phyloP scores from a whole-genome alignment of 2,888 invertebrate genomes.

The Arge pagana region DNA sequence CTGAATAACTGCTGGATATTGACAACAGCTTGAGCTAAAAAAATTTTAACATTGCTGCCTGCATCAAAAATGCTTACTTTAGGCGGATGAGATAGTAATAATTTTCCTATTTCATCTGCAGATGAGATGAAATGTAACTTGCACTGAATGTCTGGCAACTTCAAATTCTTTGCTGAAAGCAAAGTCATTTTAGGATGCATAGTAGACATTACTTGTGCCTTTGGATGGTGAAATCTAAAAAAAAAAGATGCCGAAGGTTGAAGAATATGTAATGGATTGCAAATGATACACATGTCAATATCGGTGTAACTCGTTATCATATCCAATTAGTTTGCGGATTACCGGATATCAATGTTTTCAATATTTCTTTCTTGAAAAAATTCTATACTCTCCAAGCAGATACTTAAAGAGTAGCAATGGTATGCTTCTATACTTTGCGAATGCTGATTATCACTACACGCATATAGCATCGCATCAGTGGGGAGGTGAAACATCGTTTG shows the following conservation, averaged over 20 bases:
- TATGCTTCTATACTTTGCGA: conserved; percentile 40
- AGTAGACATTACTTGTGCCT: conserved; percentile 46
- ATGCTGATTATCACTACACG: conserved; percentile 18
- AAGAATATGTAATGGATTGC: conserved; percentile 9
- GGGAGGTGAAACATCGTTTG: conserved; percentile 21
- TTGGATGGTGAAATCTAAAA: conserved; percentile 53
- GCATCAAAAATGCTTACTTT: conserved; percentile 48
- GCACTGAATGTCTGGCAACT: conserved; percentile 47
- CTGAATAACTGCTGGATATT: conserved; percentile 44
- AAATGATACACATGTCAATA: neutral
- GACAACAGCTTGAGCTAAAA: conserved; percentile 41
- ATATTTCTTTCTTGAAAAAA: conserved; percentile 35
- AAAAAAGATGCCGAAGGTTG: too few species aligned
- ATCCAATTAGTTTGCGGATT: too few species aligned
- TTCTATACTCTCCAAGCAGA: conserved; percentile 42
- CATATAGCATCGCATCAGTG: conserved; percentile 10
- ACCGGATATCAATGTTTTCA: conserved; percentile 50
- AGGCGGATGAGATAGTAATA: conserved; percentile 48
- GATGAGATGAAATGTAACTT: conserved; percentile 53
- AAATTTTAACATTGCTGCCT: conserved; percentile 33
- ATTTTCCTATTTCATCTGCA: conserved; percentile 45
- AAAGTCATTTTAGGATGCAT: conserved; percentile 38
- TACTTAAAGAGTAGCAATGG: conserved; percentile 47
- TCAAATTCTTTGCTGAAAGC: conserved; percentile 38
- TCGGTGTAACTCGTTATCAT: too few species aligned